Base-by-base conservation (phyloP, 2,888 invertebrate genomes). In the Cryptosula pallasiana region DNA sequence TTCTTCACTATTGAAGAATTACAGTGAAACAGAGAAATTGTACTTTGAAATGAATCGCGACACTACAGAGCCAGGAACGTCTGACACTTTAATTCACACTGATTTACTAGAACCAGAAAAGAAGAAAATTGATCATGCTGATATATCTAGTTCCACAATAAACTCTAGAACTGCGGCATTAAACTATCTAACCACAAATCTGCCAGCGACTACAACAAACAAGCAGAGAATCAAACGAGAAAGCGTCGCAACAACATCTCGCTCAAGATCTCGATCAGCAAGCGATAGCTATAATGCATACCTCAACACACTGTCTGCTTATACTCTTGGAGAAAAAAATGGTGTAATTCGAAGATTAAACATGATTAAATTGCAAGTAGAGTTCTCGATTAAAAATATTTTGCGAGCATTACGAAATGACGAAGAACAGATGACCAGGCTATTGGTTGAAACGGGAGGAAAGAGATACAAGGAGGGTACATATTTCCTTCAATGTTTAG, bases 1-100 rank as follows among this genome's bases (percentile, higher is more conserved):
- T 76, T 76, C 74, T 36, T 76, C 76, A 2, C 77, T 81, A 23
- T 75, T 80, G 69, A 72, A 77, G 16, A 80, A 79, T 57, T 82
- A 82, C 72, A 76, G 79, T 58, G 82, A 81, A 57, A 78, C 82
- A 29, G 70, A 70, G 32, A 23, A 54, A 25, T 13, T 54, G 35
- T 70, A 54, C 36, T 16, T 27, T 9, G 58, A 23, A 9, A n/a
- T 9, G n/a, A n/a, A n/a, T 9, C 5, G 9, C 13, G n/a, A 54
- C 13, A n/a, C 13, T n/a, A 27, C 58, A 5, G 58, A 13, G 5
- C 25, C 5, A 27, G n/a, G 5, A 13, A 27, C 58, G 5, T 5
- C 5, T 9, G 58, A 5, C 58, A 27, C 58, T n/a, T 5, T 5
- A 5, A 27, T 5, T 9, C 9, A 20, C 20, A 45, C 45, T 20